Conservation (phyloP, 2,113 vertebrate species). For the Pelmatolapia mariae region DNA sequence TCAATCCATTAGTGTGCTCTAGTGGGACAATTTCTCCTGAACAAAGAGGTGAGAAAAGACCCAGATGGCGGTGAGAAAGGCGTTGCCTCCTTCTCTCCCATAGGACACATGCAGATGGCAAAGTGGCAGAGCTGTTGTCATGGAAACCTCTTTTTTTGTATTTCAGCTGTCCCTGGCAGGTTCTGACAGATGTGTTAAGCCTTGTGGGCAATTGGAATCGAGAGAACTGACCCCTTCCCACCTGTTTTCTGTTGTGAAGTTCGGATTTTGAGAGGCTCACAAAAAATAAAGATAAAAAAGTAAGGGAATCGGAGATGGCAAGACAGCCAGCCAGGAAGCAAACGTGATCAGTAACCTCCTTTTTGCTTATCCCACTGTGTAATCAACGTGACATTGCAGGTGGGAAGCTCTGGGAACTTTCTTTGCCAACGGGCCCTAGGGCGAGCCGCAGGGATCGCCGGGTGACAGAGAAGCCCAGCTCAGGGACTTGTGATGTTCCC, state of each 20-base stretch:
- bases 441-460: constrained; percentile 36
- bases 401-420: constrained; percentile 49
- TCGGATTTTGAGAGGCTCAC: not conserved
- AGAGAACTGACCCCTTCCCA: constrained; percentile 35
- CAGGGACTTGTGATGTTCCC: constrained; percentile 54
- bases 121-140: constrained; percentile 49
- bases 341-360: constrained; percentile 40
- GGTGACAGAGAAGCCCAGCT: constrained; percentile 38
- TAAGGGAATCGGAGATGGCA: not conserved
- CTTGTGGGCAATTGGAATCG: constrained; percentile 41
- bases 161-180: constrained; percentile 15
- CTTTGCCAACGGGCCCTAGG: constrained; percentile 36
- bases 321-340: not conserved
- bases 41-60: constrained; percentile 33
- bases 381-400: constrained; percentile 62
- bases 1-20: not conserved
- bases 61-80: not conserved
- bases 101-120: not conserved
- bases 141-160: constrained; percentile 28
- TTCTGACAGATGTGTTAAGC: constrained; percentile 46
- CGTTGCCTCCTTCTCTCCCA: not conserved
- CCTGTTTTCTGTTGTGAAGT: constrained; percentile 10
- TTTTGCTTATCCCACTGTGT: constrained; percentile 29
- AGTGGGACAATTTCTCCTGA: not conserved
- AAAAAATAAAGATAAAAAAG: not conserved